phyloP scores from a whole-genome alignment of 2,113 vertebrate species.

The Ictalurus furcatus region DNA sequence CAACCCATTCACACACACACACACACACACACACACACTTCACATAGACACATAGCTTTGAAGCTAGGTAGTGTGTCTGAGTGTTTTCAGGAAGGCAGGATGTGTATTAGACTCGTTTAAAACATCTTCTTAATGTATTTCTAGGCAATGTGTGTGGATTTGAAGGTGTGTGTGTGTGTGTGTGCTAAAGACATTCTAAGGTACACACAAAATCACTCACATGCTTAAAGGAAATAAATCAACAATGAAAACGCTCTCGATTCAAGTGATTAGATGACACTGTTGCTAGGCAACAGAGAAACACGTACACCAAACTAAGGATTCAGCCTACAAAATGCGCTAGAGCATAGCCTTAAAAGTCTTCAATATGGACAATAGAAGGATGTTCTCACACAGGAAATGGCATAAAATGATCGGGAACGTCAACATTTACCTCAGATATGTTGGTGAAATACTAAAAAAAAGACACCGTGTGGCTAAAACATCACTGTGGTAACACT shows the following conservation, averaged over 20 bases:
- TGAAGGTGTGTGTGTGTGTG: not conserved
- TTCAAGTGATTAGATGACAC: not conserved
- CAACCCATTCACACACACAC: slow-evolving; percentile 24
- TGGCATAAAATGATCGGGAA: not conserved
- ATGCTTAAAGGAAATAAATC: not conserved
- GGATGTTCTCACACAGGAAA: not conserved
- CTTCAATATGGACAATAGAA: too few relatives aligned
- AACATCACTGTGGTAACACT: not conserved
- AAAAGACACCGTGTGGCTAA: not conserved
- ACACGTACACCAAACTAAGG: not conserved
- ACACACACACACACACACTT: slow-evolving; percentile 13
- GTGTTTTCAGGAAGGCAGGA: slow-evolving; percentile 23
- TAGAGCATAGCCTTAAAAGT: too few relatives aligned
- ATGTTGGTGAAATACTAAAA: not conserved
- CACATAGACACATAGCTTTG: slow-evolving; percentile 21
- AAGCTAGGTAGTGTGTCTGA: slow-evolving; percentile 19
- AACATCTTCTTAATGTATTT: not conserved
- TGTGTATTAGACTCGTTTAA: slow-evolving; percentile 3
- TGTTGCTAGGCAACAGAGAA: not conserved
- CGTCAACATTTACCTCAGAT: not conserved
- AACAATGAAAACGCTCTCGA: not conserved
- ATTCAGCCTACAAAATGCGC: not conserved
- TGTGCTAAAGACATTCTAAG: not conserved
- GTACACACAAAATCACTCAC: not conserved
- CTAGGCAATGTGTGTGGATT: not conserved